Base-by-base conservation (phyloP, 2,888 invertebrate genomes). In the Drepanosiphum platanoidis region DNA sequence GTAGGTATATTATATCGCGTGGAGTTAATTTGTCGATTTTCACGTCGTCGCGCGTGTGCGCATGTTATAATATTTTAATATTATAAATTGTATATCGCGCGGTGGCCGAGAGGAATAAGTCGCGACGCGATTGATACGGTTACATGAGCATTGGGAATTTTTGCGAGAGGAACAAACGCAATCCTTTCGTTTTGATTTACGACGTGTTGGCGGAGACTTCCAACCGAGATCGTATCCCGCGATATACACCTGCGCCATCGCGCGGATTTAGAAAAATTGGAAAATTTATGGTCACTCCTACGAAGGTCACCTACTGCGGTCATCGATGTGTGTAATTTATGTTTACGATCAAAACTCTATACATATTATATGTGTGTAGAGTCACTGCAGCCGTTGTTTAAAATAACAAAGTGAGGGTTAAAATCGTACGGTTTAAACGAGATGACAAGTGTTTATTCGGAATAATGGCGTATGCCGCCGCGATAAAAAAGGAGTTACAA, bases 221-320 rank as follows among this genome's bases (percentile, higher is more conserved):
- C 32, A 22, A 75, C 46, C n/a, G 70, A 52, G 70, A 80, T 80
- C 30, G 80, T 70, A 80, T 36, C 68, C 30, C 13, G 3, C 15
- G n/a, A 22, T 13, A 9, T 22, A 22, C 22, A n/a, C n/a, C n/a
- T n/a, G n/a, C n/a, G n/a, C n/a, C n/a, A n/a, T n/a, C n/a, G n/a
- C 13, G 36, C 30, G 61, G 30, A 30, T 42, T 64, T 4, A 18
- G 36, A 58, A 80, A 70, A 80, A 80, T 80, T 70, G 80, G 52
- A 80, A 68, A 80, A 80, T 80, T 70, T 70, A 80, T 58, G 36
- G 9, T 36, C 30, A 39, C 42, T 64, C 3, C 2, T 5, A 58
- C 34, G 80, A 71, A 80, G 80, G 80, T 80, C 80, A 71, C 80
- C 70, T 58, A 70, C 68, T 58, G 70, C 36, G 70, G 70, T 70